Base-by-base conservation (phyloP, 2,797 vertebrate species). In the Cyprinella venusta region DNA sequence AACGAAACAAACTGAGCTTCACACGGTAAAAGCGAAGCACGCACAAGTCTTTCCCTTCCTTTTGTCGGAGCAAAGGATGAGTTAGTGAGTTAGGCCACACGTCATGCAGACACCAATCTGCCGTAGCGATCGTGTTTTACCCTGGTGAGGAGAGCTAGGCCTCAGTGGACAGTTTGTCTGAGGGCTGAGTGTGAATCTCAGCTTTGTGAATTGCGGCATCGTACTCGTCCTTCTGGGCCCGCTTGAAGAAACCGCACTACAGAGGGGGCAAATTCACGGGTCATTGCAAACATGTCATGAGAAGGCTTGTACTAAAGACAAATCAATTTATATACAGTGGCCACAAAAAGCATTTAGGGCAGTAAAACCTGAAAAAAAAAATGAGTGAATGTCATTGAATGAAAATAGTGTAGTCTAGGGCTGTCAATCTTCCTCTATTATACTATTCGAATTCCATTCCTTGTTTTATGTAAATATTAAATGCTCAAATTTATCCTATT, bases 211-310 rank as follows among this genome's bases (percentile, higher is more conserved):
- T 98, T 76, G 96, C 95, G 89, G 97, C 96, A 93, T 98, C 95
- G 72, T 95, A 97, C 89, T 97, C 95, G 94, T 97, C 96, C 97
- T 97, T 97, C 92, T 96, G 94, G 93, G 94, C 93, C 96, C 97
- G 97, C 96, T 96, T 98, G 98, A 99, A 99, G 97, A 99, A 99
- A 91, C 98, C 98, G 92, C 97, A 99, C 98, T 99, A 96, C 91
- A 95, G 95, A 84, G 91, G 95, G 96, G 96, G 96, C 93, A 97
- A 96, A 95, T 93, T 89, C 93, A 93, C 92, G 89, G 90, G 90
- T 94, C 94, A 95, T 86, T 90, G 89, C 89, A 86, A 83, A 69
- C 65, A 79, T 36, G 21, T 56, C 26, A 68, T 33, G 40, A 24
- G 61, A 70, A 74, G 16, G n/a, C 15, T 48, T 56, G 50, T 42